Conservation (phyloP, 2,113 vertebrate species). For the Salvelinus alpinus region DNA sequence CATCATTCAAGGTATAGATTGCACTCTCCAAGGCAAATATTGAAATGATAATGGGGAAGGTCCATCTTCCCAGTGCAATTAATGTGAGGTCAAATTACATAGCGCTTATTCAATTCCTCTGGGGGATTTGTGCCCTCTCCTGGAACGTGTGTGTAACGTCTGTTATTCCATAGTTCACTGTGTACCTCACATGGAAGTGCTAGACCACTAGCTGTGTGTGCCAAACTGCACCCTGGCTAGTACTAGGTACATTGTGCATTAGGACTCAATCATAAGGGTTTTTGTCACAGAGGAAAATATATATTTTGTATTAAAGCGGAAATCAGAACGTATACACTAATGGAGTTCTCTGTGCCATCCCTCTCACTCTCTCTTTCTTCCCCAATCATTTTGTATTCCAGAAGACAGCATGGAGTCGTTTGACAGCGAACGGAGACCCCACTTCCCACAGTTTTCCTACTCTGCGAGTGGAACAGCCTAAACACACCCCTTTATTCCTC, state of each 20-base stretch:
- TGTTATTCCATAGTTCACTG: background rate
- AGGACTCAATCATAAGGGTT: too few relatives aligned
- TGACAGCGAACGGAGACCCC: constrained; percentile 90
- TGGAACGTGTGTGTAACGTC: constrained; percentile 37
- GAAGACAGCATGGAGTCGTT: constrained; percentile 92
- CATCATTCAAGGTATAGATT: background rate
- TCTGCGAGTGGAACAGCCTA: constrained; percentile 89
- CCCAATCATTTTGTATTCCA: constrained; percentile 81
- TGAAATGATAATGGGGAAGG: background rate
- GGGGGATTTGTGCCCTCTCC: constrained; percentile 59
- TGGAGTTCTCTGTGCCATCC: constrained; percentile 79
- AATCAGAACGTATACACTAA: background rate
- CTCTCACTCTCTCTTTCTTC: constrained; percentile 79
- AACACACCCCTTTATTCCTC: constrained; percentile 55
- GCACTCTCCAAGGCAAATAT: background rate
- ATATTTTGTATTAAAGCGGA: too few relatives aligned
- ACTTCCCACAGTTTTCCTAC: constrained; percentile 92
- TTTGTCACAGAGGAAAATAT: too few relatives aligned
- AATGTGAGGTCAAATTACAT: background rate
- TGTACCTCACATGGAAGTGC: constrained; percentile 75
- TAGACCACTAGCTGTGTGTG: constrained; percentile 87
- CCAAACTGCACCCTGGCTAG: constrained; percentile 26
- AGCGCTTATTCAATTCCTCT: constrained; percentile 16
- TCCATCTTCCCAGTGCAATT: background rate
- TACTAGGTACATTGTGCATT: too few relatives aligned